Conservation (phyloP, 2,888 invertebrate genomes). For the Margaritifera margaritifera region DNA sequence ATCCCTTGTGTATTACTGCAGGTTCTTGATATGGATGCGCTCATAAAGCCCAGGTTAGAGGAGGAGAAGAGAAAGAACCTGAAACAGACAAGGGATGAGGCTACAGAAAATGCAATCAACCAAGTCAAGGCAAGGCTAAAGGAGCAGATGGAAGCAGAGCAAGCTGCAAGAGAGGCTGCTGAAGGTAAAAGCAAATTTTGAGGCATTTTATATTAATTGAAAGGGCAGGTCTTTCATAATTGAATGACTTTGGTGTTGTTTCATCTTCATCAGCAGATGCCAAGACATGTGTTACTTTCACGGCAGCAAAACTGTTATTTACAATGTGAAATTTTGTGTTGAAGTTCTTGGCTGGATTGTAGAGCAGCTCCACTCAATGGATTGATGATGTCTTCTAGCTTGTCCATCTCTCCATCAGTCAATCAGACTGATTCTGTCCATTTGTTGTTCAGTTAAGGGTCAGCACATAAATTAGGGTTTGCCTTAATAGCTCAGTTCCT, state of each 20-base stretch:
- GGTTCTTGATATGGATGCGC: conserved; percentile 67
- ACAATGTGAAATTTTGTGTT: neutral
- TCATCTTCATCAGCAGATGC: no score
- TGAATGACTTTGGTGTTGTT: no score
- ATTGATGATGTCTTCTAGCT: neutral
- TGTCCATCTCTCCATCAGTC: neutral
- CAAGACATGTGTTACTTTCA: no score
- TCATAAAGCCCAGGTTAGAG: conserved; percentile 59
- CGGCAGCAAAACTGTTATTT: neutral
- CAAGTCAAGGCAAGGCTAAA: conserved; percentile 63
- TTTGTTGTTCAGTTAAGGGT: no score
- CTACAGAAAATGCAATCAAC: conserved; percentile 62
- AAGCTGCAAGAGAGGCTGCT: conserved; percentile 50
- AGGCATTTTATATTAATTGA: neutral
- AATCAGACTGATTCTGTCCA: no score
- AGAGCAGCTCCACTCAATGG: neutral
- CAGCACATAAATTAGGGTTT: no score
- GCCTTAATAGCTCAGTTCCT: no score
- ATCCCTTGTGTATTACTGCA: conserved; percentile 14
- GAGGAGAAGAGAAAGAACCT: conserved; percentile 61
- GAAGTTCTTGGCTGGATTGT: no score
- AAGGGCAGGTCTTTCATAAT: no score
- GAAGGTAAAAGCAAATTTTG: conserved; percentile 43
- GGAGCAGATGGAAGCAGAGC: conserved; percentile 60
- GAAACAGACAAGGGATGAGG: conserved; percentile 56